Evolutionary conservation across 1,140 invertebrate genomes (phyloP), one percentile per base, ranked within the genome.

Genomic region (Atopsyche davidsoni): DNA sequence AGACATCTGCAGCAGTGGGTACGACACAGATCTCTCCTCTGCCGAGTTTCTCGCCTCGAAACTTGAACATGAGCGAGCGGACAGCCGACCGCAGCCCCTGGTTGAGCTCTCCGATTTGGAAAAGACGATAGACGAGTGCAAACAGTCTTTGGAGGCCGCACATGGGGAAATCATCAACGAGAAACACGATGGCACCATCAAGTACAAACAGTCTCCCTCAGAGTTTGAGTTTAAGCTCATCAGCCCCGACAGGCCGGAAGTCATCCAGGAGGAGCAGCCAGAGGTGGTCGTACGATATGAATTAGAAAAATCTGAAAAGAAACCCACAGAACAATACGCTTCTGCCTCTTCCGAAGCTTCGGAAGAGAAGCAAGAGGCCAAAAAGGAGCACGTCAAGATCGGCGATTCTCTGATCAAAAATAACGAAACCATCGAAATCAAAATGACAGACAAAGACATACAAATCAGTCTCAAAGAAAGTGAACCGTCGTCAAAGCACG

Each of bases 191-290:
- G 66, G 70, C n/a, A 75, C 65, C 57, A 74, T 65, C 43, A 73
- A 71, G 60, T 72, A 75, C 28, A 81, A 85, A 62, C 79, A 84
- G 55, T 83, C 82, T 0, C 80, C 82, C 17, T 84, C 81, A 2
- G 82, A 86, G 64, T 85, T 86, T 60, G 80, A 85, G 58, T 81
- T 86, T 36, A 82, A 79, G 62, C 57, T 69, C 19, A 72, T 74
- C 18, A 74, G 72, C 54, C 72, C 72, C 2, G 72, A 74, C 17
- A 64, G 64, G 57, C 70, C 72, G 21, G 73, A 73, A 65, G 67
- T 68, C 13, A 73, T 70, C 24, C 72, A 67, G 46, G 72, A 75
- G 64, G 72, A 75, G 59, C 64, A 25, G 58, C 61, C 45, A 46
- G 60, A 61, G 43, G 21, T 39, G 3, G 41, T 39, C 2, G 17